Conservation (phyloP, 1,140 invertebrate genomes). For the Hetaerina americana region DNA sequence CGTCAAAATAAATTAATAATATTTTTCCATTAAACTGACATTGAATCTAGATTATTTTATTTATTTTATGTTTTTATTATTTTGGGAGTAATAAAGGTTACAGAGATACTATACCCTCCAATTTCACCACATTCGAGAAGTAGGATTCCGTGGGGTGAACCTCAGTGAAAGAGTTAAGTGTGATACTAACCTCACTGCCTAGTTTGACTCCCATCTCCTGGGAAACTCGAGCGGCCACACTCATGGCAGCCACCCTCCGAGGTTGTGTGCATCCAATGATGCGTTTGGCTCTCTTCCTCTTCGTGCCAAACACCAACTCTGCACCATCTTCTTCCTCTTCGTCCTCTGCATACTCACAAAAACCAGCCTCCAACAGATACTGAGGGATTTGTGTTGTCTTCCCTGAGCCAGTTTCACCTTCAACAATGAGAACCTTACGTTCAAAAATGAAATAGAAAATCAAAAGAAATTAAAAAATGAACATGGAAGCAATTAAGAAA, state of each 20-base stretch:
- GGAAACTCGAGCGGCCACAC: constrained; percentile 56
- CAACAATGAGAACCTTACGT: constrained; percentile 87
- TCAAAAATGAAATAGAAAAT: too few species aligned
- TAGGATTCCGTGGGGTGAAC: too few species aligned
- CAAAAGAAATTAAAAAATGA: too few species aligned
- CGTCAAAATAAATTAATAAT: too few species aligned
- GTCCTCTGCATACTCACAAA: constrained; percentile 45
- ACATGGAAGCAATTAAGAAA: too few species aligned
- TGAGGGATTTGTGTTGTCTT: constrained; percentile 99
- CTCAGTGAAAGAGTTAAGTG: too few species aligned
- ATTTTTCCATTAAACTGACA: too few species aligned
- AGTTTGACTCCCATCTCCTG: constrained; percentile 58
- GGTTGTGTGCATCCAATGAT: constrained; percentile 50
- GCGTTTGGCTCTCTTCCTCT: not conserved
- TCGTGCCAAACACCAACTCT: constrained; percentile 13
- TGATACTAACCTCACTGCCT: constrained; percentile 44
- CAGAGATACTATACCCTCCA: too few species aligned
- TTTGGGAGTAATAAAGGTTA: too few species aligned
- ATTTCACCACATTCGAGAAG: too few species aligned
- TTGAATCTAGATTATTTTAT: too few species aligned
- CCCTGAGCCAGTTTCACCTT: constrained; percentile 95
- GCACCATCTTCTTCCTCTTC: constrained; percentile 53
- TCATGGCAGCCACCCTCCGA: constrained; percentile 66
- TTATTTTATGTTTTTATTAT: too few species aligned
- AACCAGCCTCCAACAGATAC: constrained; percentile 87